Evolutionary conservation across 2,888 invertebrate species (phyloP), one percentile per base, ranked within the genome.

Genomic region (Hecatera dysodea): DNA sequence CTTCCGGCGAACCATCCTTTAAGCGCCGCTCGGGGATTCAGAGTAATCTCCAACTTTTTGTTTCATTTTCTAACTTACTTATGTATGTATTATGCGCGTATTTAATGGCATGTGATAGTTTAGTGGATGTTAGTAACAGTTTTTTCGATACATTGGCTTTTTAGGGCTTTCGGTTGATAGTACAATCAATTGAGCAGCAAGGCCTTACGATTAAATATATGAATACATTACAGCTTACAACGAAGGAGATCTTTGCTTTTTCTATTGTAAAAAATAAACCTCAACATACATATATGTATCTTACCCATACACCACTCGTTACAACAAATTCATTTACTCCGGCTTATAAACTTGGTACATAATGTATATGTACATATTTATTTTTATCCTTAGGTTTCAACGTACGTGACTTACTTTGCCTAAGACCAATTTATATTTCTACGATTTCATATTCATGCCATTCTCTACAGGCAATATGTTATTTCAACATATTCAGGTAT

Each of bases 61-160:
- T 83, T 78, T 78, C 68, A 78, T 78, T 83, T 83, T 83, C 70
- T 56, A 59, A 73, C 70, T 68, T 72, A 67, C 56, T 69, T 79
- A 75, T 64, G 69, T 39, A 59, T 60, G 63, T 70, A 82, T 78
- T 82, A 64, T 67, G 67, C 59, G 62, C 52, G 55, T 78, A 67
- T 72, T 74, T 70, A 72, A 80, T 77, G 78, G 78, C 42, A 81
- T 81, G 78, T 59, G 64, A 81, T 78, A 71, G 78, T 81, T 81
- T 77, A 76, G 46, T 70, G 71, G 42, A 81, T 61, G 55, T 52
- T 57, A 29, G 11, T 74, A 56, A 33, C 33, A 56, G 50, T 63
- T 75, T 79, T 79, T 60, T 64, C 74, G 80, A 64, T 48, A 65
- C 80, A 65, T 75, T 79, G 22, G 24, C 80, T 79, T 79, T 79